Conservation (phyloP, 2,888 invertebrate species). For the Tortricodes alternella region DNA sequence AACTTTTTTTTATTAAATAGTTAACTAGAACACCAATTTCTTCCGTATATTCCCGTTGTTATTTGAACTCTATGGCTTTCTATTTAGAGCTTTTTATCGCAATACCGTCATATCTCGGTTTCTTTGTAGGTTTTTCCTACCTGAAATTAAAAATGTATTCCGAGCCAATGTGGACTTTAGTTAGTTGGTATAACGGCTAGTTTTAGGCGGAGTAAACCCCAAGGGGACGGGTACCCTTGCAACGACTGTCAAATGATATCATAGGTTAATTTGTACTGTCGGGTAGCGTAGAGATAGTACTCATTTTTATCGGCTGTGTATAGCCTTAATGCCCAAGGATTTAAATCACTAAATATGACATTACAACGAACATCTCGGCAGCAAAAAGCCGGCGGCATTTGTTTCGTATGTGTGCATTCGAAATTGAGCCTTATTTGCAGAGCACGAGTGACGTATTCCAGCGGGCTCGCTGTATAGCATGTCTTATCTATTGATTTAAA, state of each 20-base stretch:
- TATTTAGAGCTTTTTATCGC: conserved; percentile 13
- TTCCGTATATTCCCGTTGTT: conserved; percentile 17
- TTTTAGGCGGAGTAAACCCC: conserved; percentile 33
- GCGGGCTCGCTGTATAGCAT: too few relatives aligned
- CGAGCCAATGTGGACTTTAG: conserved; percentile 59
- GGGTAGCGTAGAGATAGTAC: conserved; percentile 7
- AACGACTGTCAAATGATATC: conserved; percentile 26
- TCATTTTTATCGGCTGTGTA: not conserved
- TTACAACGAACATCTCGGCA: too few relatives aligned
- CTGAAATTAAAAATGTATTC: conserved; percentile 50
- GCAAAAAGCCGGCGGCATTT: too few relatives aligned
- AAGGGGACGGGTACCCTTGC: conserved; percentile 13
- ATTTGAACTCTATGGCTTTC: conserved; percentile 3
- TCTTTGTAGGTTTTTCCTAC: conserved; percentile 23
- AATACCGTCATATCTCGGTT: conserved; percentile 1
- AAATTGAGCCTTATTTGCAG: too few relatives aligned
- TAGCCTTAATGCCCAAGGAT: too few relatives aligned
- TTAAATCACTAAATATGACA: too few relatives aligned
- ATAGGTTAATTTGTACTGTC: conserved; percentile 19
- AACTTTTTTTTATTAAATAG: conserved; percentile 15
- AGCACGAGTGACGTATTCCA: too few relatives aligned
- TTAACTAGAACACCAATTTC: conserved; percentile 20
- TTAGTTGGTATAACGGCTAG: conserved; percentile 44
- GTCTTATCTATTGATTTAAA: too few relatives aligned
- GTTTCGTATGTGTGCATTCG: too few relatives aligned